Evolutionary conservation across 30 jellyfish, hydroid and myxozoan genomes (phyloP).

Genomic region (Catostylus mosaicus): DNA sequence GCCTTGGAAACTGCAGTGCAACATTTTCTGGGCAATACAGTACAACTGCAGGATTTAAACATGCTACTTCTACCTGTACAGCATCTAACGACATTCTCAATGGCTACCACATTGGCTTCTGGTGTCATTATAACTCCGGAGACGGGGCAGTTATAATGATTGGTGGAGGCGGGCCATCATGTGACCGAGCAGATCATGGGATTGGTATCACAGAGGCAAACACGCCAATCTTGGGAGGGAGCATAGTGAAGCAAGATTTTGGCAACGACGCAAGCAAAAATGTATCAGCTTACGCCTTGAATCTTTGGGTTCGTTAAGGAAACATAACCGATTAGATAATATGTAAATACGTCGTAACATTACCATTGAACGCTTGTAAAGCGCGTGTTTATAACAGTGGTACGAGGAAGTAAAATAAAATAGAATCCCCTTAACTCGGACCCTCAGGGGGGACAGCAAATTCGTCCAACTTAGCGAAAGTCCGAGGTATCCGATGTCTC

Average conservation of each 20-base stretch:
- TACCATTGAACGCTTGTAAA: too few relatives aligned
- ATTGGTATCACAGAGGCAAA: constrained; percentile 59
- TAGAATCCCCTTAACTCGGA: too few relatives aligned
- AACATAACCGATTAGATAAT: too few relatives aligned
- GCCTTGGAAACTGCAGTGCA: constrained; percentile 57
- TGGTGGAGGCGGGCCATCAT: constrained; percentile 62
- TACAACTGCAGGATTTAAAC: constrained; percentile 37
- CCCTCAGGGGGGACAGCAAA: too few relatives aligned
- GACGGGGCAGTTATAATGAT: constrained; percentile 71
- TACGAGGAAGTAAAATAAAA: too few relatives aligned
- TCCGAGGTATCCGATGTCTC: too few relatives aligned
- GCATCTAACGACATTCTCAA: constrained; percentile 7
- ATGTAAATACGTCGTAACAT: too few relatives aligned
- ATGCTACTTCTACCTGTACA: constrained; percentile 33
- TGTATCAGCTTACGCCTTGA: constrained; percentile 40
- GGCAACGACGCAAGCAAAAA: constrained; percentile 40
- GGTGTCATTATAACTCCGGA: constrained; percentile 56
- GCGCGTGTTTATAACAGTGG: too few relatives aligned
- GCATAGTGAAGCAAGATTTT: constrained; percentile 10
- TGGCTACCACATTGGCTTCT: constrained; percentile 59
- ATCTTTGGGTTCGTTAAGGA: constrained; percentile 38
- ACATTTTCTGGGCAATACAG: constrained; percentile 10
- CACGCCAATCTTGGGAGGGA: constrained; percentile 27
- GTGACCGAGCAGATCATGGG: constrained; percentile 69
- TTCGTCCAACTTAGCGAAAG: too few relatives aligned